phyloP scores from a whole-genome alignment of 2,113 vertebrate species.

The Carassius gibelio region DNA sequence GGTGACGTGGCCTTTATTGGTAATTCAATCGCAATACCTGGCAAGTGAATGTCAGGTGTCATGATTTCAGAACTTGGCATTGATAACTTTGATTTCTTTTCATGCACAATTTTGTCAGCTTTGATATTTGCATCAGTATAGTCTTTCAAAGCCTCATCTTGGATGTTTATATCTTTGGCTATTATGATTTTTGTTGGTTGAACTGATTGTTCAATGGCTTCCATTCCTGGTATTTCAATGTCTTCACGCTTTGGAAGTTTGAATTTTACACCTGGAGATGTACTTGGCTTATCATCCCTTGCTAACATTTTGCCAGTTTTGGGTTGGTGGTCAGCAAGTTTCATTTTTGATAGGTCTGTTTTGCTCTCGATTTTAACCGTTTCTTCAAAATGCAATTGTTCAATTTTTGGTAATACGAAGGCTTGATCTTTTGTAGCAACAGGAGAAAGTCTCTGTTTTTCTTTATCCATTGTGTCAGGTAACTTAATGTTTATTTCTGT shows the following conservation, averaged over 20 bases:
- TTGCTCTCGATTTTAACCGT: conserved; percentile 55
- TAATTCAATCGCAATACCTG: conserved; percentile 62
- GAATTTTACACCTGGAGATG: conserved; percentile 45
- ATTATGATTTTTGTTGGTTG: conserved; percentile 31
- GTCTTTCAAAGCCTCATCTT: neutral
- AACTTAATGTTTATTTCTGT: conserved; percentile 51
- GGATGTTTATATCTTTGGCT: conserved; percentile 18
- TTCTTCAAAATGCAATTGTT: conserved; percentile 53
- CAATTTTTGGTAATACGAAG: conserved; percentile 65
- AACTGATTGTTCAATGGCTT: conserved; percentile 52
- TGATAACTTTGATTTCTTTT: conserved; percentile 62
- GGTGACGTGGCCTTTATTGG: conserved; percentile 54
- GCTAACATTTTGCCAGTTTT: conserved; percentile 10
- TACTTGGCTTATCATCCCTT: conserved; percentile 24
- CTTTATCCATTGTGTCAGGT: conserved; percentile 44
- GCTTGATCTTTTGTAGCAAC: conserved; percentile 50
- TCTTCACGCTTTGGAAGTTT: conserved; percentile 62
- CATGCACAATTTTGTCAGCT: conserved; percentile 47
- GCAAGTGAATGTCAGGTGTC: conserved; percentile 63
- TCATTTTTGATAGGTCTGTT: conserved; percentile 50
- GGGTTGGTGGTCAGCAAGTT: conserved; percentile 25
- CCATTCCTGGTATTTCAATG: conserved; percentile 64
- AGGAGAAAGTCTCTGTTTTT: conserved; percentile 54
- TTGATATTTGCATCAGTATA: conserved; percentile 13
- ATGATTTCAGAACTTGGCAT: conserved; percentile 60